Conservation (phyloP, 2,888 invertebrate genomes). For the Pherbina coryleti region DNA sequence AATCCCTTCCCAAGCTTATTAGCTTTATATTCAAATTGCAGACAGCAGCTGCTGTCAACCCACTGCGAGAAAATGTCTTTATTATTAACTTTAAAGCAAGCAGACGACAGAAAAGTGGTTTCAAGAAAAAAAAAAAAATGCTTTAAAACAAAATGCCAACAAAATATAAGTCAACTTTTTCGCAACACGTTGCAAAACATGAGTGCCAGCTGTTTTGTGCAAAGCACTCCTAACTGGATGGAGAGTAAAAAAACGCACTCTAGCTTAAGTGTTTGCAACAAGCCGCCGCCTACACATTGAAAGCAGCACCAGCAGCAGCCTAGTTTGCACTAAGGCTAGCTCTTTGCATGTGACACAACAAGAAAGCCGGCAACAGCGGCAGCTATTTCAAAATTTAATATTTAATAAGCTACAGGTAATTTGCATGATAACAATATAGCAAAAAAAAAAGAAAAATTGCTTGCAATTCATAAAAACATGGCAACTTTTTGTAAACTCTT, state of each 20-base stretch:
- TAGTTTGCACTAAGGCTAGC: not conserved
- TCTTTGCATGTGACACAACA: not conserved
- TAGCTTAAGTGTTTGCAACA: not conserved
- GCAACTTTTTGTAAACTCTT: not conserved
- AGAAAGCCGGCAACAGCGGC: not conserved
- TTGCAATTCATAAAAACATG: not conserved
- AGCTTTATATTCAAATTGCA: not conserved
- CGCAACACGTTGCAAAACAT: not conserved
- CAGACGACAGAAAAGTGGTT: not conserved
- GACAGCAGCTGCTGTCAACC: conserved; percentile 1
- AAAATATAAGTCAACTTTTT: not conserved
- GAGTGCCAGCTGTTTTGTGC: not conserved
- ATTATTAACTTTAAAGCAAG: not conserved
- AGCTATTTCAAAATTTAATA: not conserved
- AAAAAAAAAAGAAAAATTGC: not conserved
- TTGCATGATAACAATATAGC: not conserved
- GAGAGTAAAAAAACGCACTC: not conserved
- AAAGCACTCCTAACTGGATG: not conserved
- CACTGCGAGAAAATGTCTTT: conserved; percentile 8
- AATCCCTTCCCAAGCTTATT: conserved; percentile 19
- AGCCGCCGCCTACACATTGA: not conserved
- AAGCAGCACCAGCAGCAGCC: not conserved
- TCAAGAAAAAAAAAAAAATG: not conserved
- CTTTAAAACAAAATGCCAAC: not conserved
- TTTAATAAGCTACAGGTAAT: conserved; percentile 11